Evolutionary conservation across 2,797 vertebrate genomes (phyloP).

Genomic region (Aeoliscus strigatus): DNA sequence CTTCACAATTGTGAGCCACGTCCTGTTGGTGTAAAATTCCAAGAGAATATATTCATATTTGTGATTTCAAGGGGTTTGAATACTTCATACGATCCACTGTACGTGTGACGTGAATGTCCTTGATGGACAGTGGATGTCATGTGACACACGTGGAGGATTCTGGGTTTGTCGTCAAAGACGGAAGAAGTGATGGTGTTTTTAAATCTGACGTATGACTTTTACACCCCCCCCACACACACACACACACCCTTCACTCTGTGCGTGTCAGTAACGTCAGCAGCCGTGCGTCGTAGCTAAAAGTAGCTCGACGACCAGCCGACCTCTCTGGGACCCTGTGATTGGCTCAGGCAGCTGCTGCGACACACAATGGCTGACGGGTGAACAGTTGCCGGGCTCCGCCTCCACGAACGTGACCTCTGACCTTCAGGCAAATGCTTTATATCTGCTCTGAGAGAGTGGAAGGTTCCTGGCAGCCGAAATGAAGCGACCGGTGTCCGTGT

Average conservation of each 20-base stretch:
- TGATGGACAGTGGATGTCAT: no score
- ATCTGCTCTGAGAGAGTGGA: slow-evolving; percentile 72
- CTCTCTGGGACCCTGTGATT: slow-evolving; percentile 24
- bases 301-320: background rate
- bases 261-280: slow-evolving; percentile 6
- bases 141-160: no score
- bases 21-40: no score
- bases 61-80: no score
- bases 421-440: slow-evolving; percentile 78
- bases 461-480: slow-evolving; percentile 91
- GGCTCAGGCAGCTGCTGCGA: slow-evolving; percentile 32
- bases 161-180: no score
- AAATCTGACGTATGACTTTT: no score
- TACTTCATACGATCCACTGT: no score
- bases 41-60: no score
- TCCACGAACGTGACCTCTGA: slow-evolving; percentile 68
- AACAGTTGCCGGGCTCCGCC: slow-evolving; percentile 42
- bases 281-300: background rate
- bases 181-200: no score
- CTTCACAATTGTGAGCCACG: no score
- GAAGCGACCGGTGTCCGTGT: slow-evolving; percentile 82
- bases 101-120: no score
- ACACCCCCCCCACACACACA: no score
- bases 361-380: slow-evolving; percentile 46
- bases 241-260: background rate